phyloP scores from a whole-genome alignment of 2,888 invertebrate genomes.

The Orchestes rusci region DNA sequence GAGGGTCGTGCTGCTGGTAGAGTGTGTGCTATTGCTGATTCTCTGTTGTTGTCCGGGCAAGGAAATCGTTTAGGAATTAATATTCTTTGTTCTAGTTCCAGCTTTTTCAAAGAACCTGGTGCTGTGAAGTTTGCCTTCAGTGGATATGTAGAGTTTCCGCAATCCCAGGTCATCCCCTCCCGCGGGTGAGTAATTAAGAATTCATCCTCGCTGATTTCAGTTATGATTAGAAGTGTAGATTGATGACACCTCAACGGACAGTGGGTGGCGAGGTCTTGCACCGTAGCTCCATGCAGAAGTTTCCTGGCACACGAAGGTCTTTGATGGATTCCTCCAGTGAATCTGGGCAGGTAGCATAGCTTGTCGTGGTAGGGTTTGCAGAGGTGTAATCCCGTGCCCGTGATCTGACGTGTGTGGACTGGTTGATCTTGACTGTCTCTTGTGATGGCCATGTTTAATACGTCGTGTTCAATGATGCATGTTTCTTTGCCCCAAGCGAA shows the following conservation, averaged over 20 bases:
- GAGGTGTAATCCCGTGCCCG: too few species aligned
- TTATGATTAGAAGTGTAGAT: neutral
- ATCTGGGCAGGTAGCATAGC: too few species aligned
- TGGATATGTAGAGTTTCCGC: neutral
- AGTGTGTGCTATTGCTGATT: neutral
- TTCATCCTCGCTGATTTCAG: neutral
- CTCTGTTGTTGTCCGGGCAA: neutral
- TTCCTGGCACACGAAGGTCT: too few species aligned
- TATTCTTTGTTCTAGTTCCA: neutral
- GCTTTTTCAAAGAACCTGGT: neutral
- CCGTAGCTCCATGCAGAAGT: neutral
- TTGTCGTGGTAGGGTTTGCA: too few species aligned
- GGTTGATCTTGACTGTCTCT: too few species aligned
- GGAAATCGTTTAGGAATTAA: neutral
- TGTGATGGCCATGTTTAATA: too few species aligned
- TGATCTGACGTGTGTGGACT: too few species aligned
- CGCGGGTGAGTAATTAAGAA: neutral
- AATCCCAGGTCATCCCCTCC: neutral
- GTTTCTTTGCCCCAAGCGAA: too few species aligned
- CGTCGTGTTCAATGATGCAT: too few species aligned
- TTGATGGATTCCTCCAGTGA: too few species aligned
- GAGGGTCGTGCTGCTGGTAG: neutral
- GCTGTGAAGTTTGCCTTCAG: neutral
- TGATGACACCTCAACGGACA: constrained; percentile 2
- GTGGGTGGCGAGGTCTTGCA: neutral